Percentiles rank a stretch among this genome's conserved stretches.
These are phyloP conservation scores for Crossaster papposus DNA, from an alignment of 53 echinoderm and acorn worm species.

Conservation along the genomic window DNA sequence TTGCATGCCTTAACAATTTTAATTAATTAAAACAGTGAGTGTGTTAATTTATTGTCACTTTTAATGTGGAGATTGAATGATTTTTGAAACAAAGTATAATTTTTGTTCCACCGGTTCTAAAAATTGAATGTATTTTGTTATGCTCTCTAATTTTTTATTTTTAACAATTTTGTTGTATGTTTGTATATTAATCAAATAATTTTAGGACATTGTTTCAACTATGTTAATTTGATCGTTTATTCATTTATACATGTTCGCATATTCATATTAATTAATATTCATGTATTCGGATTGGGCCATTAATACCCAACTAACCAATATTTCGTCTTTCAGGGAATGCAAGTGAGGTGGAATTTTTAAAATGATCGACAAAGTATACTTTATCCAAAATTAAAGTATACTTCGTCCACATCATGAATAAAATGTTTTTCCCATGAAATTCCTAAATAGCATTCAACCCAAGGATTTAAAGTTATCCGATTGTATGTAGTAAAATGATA, in stretches of 20 bases:
- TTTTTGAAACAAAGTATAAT: background rate
- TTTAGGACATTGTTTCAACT: background rate
- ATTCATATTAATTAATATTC: background rate
- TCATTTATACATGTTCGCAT: background rate
- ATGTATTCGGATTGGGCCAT: background rate
- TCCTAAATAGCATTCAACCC: background rate
- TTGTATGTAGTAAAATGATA: background rate
- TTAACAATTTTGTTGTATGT: background rate
- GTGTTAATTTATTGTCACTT: too few species aligned
- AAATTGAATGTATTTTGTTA: background rate
- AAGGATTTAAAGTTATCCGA: background rate
- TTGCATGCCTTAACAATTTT: too few species aligned
- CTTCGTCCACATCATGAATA: background rate
- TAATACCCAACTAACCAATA: background rate
- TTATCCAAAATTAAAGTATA: too few species aligned
- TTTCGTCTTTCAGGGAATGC: background rate
- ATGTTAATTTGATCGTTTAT: background rate
- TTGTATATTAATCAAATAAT: background rate
- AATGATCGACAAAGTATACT: background rate
- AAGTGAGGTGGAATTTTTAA: background rate
- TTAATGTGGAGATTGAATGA: too few species aligned
- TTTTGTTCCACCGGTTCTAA: background rate
- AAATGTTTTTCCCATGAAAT: background rate
- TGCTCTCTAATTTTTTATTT: background rate
- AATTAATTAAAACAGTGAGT: too few species aligned